Evolutionary conservation across 2,797 vertebrate genomes (phyloP), one percentile per base, ranked within the genome.

Genomic region (Avahi laniger): DNA sequence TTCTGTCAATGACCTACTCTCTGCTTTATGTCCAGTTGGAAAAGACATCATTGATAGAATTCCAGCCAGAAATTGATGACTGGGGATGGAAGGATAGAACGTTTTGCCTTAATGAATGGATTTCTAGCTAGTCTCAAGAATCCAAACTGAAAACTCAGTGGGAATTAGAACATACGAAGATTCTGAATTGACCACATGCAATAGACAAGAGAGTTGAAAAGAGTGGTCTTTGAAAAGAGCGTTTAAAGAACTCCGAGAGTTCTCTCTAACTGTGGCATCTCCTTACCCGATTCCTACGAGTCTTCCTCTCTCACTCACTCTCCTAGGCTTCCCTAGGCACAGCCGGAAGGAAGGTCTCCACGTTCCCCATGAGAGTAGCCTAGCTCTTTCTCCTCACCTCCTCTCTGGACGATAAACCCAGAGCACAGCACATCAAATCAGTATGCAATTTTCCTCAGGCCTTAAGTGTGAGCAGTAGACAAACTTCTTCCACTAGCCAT

Each of bases 121-220:
- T 84, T 67, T 89, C 48, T 50, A 7, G 35, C 33, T 52, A 35
- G 50, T 59, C 65, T 73, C 57, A 67, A 61, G 38, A 76, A 90
- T 73, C 46, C 50, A 46, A 48, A 38, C 4, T 54, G 33, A 61
- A 63, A 91, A 17, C 26, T 76, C 35, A 12, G 20, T n/a, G 38
- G 28, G 7, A 69, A 46, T 15, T 0, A 2, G 75, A 73, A 73
- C 8, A 52, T 17, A 1, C 0, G 0, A 69, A 30, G 35, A 65
- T 12, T 13, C 30, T n/a, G 46, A 73, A 26, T 65, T 35, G 63
- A 63, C 52, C 15, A 24, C 7, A 7, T 52, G 38, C 14, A 41
- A 43, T 26, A 89, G 33, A 38, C 20, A 33, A 67, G 18, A 12
- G 17, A 38, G 15, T n/a, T 0, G 15, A 80, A 61, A 26, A 94